Base-by-base conservation (phyloP, 2,113 vertebrate genomes). In the Laticauda colubrina region DNA sequence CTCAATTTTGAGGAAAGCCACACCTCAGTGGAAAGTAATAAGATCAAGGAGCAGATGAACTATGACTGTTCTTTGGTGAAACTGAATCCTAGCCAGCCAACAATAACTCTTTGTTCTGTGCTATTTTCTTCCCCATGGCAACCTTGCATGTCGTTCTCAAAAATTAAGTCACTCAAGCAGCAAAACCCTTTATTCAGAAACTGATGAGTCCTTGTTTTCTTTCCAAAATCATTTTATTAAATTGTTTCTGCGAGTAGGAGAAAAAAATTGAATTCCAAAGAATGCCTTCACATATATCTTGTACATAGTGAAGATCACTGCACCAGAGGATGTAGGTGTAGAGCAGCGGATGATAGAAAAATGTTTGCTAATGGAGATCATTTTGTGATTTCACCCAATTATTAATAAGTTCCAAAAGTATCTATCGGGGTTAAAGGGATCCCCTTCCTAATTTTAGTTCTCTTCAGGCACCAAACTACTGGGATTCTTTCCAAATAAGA, bases 31-130 rank as follows among this genome's bases (percentile, higher is more conserved):
- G 7, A 64, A 92, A 81, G 39, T 10, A 56, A 89, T 34, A 54
- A 92, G 87, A 89, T 89, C 64, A 92, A n/a, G 15, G 29, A 10
- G 87, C 45, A 48, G 29, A 92, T 55, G 53, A 89, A n/a, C 29
- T 39, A 4, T 1, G n/a, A 26, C 15, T 48, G 8, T 3, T n/a
- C 51, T 85, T n/a, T 23, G 61, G n/a, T 29, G 24, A 57, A 64
- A 81, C 34, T 10, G 75, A 81, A 81, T 21, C 45, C 86, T 88
- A 29, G 18, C 6, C 43, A 43, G 39, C 34, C 53, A 45, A 53
- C 20, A 88, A 92, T 14, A 75, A 43, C 18, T 3, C 4, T 75
- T 81, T 55, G 85, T 53, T 91, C 61, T n/a, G 18, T 1, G 2
- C 45, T 61, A 12, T n/a, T 51, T 89, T 34, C 23, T 92, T 89